Base-by-base conservation (phyloP, 2,113 vertebrate species). In the Leiothrix lutea region DNA sequence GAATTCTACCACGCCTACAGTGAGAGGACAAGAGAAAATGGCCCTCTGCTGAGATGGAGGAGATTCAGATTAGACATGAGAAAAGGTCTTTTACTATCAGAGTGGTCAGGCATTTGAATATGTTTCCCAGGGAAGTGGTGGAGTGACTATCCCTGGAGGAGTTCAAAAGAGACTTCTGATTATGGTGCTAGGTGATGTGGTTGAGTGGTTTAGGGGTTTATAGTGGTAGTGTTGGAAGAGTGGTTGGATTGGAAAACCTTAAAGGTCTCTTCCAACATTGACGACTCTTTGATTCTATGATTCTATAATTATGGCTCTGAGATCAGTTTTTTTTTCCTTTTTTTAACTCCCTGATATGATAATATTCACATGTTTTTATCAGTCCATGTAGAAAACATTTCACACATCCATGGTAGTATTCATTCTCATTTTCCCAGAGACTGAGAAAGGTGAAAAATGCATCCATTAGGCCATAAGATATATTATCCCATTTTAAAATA, bases 161-260 rank as follows among this genome's bases (percentile, higher is more conserved):
- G 1, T 57, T 88, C 33, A 57, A 56, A 57, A 56, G 22, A 72
- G 18, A 11, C 12, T 23, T 48, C 50, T 72, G 31, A 24, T 23
- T 33, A 14, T 50, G 51, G 10, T 0, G 0, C 15, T 42, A 33
- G 17, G 7, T 44, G 35, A 42, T 42, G 26, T 15, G 4, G 10
- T 48, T 0, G 0, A 12, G 7, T 31, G 11, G 14, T 72, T 57
- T 36, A n/a, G 2, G 5, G 11, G 20, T 40, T 62, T 35, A 35
- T 14, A 48, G 29, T 12, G 14, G 17, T 9, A 26, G 14, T 26
- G 11, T 20, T 22, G 42, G 11, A n/a, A 40, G 14, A 29, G 26
- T 35, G 12, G 7, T 12, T 48, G 11, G 13, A 48, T 11, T 42
- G 36, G 42, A 64, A 64, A 40, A 42, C 33, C 25, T 35, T 57